Evolutionary conservation across 2,113 vertebrate species (phyloP).

Genomic region (Loxodonta africana): DNA sequence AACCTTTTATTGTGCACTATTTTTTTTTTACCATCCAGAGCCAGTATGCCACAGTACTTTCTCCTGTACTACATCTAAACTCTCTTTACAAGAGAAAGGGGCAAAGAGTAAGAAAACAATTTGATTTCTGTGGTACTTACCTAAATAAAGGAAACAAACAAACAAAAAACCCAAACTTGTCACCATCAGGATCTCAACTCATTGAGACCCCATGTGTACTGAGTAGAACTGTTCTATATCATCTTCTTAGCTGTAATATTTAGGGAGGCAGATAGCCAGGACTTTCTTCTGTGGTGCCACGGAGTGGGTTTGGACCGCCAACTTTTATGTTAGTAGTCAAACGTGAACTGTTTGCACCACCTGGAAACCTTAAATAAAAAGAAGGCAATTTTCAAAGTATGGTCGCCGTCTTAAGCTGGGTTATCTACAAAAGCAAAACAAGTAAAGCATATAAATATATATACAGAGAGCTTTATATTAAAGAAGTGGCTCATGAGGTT

Average conservation of each 20-base stretch:
- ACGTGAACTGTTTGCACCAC: no score
- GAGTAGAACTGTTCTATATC: not conserved
- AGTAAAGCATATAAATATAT: no score
- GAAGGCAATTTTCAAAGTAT: constrained; percentile 27
- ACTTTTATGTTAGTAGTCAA: not conserved
- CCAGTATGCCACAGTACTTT: not conserved
- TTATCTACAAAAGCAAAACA: no score
- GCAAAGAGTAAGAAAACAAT: constrained; percentile 20
- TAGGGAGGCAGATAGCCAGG: not conserved
- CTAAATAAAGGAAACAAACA: not conserved
- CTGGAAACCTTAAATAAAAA: not conserved
- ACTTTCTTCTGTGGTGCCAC: not conserved
- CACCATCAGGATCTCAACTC: not conserved
- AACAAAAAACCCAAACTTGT: not conserved
- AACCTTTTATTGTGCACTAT: not conserved
- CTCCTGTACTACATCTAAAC: not conserved
- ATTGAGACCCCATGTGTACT: not conserved
- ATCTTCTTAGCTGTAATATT: not conserved
- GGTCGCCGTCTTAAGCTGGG: no score
- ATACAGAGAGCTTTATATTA: no score
- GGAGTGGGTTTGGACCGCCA: not conserved
- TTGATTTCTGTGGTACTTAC: constrained; percentile 7
- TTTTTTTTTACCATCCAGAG: not conserved
- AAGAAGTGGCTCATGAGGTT: no score
- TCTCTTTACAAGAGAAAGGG: constrained; percentile 43